Evolutionary conservation across 1,140 invertebrate genomes (phyloP), one percentile per base, ranked within the genome.

Genomic region (Zaprionus nigranus): DNA sequence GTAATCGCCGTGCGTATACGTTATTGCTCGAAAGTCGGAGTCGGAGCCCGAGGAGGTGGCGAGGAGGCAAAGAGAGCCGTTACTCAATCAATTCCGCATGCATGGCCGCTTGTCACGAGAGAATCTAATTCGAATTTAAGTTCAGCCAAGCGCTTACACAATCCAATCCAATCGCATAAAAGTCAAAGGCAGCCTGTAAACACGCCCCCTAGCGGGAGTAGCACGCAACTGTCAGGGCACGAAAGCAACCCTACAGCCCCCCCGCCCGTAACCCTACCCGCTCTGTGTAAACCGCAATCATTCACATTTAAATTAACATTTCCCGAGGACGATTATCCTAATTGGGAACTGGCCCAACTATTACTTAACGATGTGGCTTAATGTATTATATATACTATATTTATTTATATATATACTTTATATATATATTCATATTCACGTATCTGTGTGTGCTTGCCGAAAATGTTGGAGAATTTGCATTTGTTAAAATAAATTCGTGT

Each of bases 251-350:
- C 46, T 13, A 51, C n/a, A 22, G 1, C 20, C 17, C 4, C 0
- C 2, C n/a, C 12, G 13, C 2, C 43, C 1, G 4, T 11, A 22
- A 22, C 38, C 40, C 46, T 49, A 49, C 9, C 46, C 20, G 22
- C 20, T 51, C 38, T 38, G 34, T 13, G 51, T 40, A 61, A 82
- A 49, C 69, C 78, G 74, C 84, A 91, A 92, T 92, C 86, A 83
- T 82, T 92, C 86, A 88, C 78, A 88, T 90, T 92, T 92, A 92
- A 92, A 92, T 92, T 90, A 92, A 92, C 90, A 92, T 92, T 92
- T 92, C 90, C 90, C 90, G 74, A 60, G 75, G 67, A 61, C 83
- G 90, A 92, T 92, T 92, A 92, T 92, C 81, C 82, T 88, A 90
- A 91, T 90, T 91, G 79, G 65, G 78, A 84, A 83, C 72, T 67